Evolutionary conservation across 2,113 vertebrate species (phyloP).

Genomic region (Perognathus longimembris): DNA sequence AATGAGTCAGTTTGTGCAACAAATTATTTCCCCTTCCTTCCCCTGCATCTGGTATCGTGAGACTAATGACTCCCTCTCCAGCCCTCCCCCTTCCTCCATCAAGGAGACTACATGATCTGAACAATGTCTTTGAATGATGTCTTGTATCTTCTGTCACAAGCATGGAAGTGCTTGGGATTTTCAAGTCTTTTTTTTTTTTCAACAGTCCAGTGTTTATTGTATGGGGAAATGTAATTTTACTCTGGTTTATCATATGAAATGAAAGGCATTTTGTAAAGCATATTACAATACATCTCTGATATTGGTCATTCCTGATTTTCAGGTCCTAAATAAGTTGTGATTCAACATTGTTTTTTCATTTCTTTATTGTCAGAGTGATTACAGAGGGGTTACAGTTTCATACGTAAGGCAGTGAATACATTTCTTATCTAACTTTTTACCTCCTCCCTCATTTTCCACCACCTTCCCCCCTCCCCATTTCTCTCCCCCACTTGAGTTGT

Average conservation of each 20-base stretch:
- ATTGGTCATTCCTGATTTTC: slow-evolving; percentile 17
- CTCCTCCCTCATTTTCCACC: too few relatives aligned
- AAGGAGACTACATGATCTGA: background rate
- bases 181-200: too few relatives aligned
- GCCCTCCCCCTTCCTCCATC: background rate
- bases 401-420: too few relatives aligned
- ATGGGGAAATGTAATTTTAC: slow-evolving; percentile 20
- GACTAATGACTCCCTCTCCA: background rate
- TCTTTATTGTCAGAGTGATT: too few relatives aligned
- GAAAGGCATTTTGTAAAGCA: slow-evolving; percentile 43
- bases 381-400: too few relatives aligned
- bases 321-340: slow-evolving; percentile 26
- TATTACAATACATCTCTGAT: background rate
- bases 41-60: background rate
- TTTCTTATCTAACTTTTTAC: too few relatives aligned
- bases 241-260: slow-evolving; percentile 28
- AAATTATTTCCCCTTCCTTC: background rate
- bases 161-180: background rate
- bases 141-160: background rate
- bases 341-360: too few relatives aligned
- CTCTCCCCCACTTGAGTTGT: too few relatives aligned
- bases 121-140: background rate
- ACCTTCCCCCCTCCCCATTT: too few relatives aligned
- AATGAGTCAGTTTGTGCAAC: background rate
- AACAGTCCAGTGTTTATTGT: background rate